Evolutionary conservation across 1,140 invertebrate species (phyloP), one percentile per base, ranked within the genome.

Genomic region (Zaprionus gabonicus): DNA sequence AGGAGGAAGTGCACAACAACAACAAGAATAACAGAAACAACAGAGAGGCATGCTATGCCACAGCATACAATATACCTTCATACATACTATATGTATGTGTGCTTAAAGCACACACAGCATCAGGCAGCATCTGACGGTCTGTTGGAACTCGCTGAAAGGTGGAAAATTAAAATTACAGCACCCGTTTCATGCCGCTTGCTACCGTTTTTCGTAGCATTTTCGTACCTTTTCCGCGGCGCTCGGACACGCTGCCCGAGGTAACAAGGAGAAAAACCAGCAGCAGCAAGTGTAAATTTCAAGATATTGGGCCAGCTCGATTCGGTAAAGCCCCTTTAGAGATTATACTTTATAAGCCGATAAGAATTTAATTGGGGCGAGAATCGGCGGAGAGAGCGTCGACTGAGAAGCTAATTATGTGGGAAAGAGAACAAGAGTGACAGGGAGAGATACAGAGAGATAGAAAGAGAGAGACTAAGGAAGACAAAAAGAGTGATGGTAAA

Each of bases 101-200:
- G 9, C 9, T 10, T 34, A 34, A 10, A 34, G 31, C 31, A 34
- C 53, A 49, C 65, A 65, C 23, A 57, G 28, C 20, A 20, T 36
- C 28, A 51, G 38, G 41, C 20, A 53, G 10, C 64, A 57, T 67
- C 53, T 68, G 34, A 72, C 23, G 38, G 53, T 76, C 64, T 64
- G 64, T 58, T 64, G 69, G 66, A 51, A 51, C 65, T 66, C 68
- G 78, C 73, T 78, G 70, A 78, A 81, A 68, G 76, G 78, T 78
- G 77, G 78, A 81, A 80, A 80, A 81, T 81, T 78, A 81, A 81
- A 81, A 81, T 81, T 75, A 81, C 78, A 67, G 71, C 78, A 71
- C 66, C 78, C 68, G 74, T 53, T 58, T 34, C 63, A 15, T 15
- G 27, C 10, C 59, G 25, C 41, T 27, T 25, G 5, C 17, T 23